A percentile compares a stretch with the other conserved stretches of the same genome.
Conservation (phyloP, 2,113 vertebrate species). For the Ciconia stormi region DNA sequence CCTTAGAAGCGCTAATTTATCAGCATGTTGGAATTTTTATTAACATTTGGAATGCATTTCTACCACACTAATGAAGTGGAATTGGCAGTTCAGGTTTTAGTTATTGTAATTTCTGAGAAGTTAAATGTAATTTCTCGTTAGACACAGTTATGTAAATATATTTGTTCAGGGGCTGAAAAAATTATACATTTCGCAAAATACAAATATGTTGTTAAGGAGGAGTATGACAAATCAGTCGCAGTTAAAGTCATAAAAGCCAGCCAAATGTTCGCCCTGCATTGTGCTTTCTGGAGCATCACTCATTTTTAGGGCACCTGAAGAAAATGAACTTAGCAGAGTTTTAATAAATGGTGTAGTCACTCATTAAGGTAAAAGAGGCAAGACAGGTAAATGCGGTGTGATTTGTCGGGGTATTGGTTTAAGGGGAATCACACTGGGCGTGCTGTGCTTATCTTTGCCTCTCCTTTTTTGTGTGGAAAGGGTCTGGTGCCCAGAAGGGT, state of each 20-base stretch:
- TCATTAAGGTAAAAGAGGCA: background rate
- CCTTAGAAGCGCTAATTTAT: slow-evolving; percentile 95
- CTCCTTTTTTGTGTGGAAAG: background rate
- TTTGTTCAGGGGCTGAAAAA: slow-evolving; percentile 85
- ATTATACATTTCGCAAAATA: slow-evolving; percentile 82
- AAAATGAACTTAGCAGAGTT: slow-evolving; percentile 57
- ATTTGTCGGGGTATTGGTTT: background rate
- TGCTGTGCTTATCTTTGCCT: background rate
- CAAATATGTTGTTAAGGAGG: slow-evolving; percentile 80
- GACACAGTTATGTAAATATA: slow-evolving; percentile 87
- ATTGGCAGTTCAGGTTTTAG: slow-evolving; percentile 85
- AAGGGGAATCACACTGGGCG: background rate
- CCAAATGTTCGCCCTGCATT: slow-evolving; percentile 17
- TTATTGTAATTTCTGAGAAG: slow-evolving; percentile 88
- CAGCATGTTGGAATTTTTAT: slow-evolving; percentile 97
- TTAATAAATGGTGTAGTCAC: slow-evolving; percentile 14
- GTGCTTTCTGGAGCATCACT: slow-evolving; percentile 9
- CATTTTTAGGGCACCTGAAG: slow-evolving; percentile 35
- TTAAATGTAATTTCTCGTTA: slow-evolving; percentile 87
- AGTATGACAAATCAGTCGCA: slow-evolving; percentile 70
- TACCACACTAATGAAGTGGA: slow-evolving; percentile 86
- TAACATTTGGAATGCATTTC: slow-evolving; percentile 88
- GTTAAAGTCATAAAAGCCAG: slow-evolving; percentile 56
- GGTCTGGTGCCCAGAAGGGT: background rate
- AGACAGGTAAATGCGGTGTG: background rate